phyloP scores from a whole-genome alignment of 1,140 invertebrate genomes.

The Heliconius eleuchia region DNA sequence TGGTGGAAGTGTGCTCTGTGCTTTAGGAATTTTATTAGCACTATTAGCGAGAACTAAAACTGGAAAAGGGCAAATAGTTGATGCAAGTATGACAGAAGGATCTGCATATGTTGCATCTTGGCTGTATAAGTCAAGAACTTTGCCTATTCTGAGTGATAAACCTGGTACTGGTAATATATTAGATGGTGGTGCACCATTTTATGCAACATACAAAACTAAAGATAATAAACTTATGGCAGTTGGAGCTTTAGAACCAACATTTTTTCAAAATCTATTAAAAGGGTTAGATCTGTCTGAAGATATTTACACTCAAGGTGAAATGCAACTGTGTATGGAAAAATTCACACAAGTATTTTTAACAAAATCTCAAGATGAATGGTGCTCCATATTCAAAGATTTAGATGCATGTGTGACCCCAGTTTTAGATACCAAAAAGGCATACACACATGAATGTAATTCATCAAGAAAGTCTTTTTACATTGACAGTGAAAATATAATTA shows the following conservation, averaged over 20 bases:
- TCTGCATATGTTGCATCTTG: conserved; percentile 94
- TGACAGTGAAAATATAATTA: conserved; percentile 51
- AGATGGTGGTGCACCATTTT: conserved; percentile 94
- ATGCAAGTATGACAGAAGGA: conserved; percentile 95
- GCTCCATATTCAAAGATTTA: conserved; percentile 89
- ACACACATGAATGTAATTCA: conserved; percentile 81
- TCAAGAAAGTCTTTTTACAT: conserved; percentile 66
- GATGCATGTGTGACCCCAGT: conserved; percentile 99
- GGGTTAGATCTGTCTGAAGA: conserved; percentile 85
- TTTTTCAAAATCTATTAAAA: conserved; percentile 90
- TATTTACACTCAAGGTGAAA: conserved; percentile 83
- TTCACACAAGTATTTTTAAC: conserved; percentile 88
- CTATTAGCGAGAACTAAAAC: conserved; percentile 91
- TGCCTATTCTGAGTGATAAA: conserved; percentile 86
- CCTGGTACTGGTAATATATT: conserved; percentile 88
- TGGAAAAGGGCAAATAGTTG: conserved; percentile 91
- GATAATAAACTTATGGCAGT: conserved; percentile 97
- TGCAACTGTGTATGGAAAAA: conserved; percentile 82
- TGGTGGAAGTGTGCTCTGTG: conserved; percentile 95
- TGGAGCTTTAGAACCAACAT: conserved; percentile 95
- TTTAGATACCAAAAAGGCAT: conserved; percentile 83
- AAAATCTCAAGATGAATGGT: conserved; percentile 96
- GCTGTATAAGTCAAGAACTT: conserved; percentile 86
- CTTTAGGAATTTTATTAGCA: conserved; percentile 94
- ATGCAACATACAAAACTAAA: conserved; percentile 96